Conservation (phyloP, 2,888 invertebrate species). For the Drepana falcataria region DNA sequence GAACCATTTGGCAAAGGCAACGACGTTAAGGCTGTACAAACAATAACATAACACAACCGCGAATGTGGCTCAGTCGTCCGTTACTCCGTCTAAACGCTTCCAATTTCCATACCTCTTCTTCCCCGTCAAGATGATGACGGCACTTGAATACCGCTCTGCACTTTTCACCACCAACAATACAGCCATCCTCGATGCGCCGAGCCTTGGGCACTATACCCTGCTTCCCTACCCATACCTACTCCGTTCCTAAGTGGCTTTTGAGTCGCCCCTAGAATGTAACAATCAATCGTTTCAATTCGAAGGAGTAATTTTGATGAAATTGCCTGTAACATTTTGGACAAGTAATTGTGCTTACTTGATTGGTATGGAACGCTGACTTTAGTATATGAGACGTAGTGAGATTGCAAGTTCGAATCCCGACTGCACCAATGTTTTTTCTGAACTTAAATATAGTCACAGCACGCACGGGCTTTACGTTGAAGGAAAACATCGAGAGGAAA, state of each 20-base stretch:
- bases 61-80: background rate
- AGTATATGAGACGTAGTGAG: no score
- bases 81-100: background rate
- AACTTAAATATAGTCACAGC: no score
- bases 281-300: background rate
- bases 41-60: no score
- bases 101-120: slow-evolving; percentile 8
- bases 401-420: no score
- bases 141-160: slow-evolving; percentile 24
- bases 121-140: slow-evolving; percentile 23
- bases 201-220: background rate
- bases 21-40: no score
- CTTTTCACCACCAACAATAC: slow-evolving; percentile 1
- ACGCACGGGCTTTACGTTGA: no score
- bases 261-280: background rate
- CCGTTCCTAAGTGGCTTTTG: background rate
- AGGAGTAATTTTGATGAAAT: background rate
- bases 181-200: slow-evolving; percentile 9
- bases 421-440: no score
- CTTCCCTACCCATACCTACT: background rate
- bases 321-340: background rate
- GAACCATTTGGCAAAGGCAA: no score
- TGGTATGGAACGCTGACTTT: no score
- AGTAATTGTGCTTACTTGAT: background rate
- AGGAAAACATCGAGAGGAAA: no score